Evolutionary conservation across 1,140 invertebrate species (phyloP), one percentile per base, ranked within the genome.

Genomic region (Nasonia giraulti): DNA sequence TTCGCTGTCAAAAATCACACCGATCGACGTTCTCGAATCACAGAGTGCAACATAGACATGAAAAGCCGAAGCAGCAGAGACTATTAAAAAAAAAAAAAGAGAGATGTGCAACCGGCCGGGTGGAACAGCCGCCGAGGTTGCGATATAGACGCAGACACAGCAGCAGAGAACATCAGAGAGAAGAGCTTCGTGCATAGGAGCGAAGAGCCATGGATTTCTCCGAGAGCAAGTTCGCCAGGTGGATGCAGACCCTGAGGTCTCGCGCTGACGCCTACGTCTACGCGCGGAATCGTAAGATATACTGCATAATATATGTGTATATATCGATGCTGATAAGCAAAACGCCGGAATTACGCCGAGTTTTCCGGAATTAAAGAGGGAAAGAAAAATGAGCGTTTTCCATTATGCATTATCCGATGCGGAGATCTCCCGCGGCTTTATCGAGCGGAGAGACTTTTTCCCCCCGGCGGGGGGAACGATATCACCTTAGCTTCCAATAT

Each of bases 241-340:
- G 87, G 85, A 55, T 88, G 14, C 81, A 83, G 76, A 78, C 86
- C 33, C 31, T 88, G 14, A 84, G 87, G 76, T 84, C 87, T 23
- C 86, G 87, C 31, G 80, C 81, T 68, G 86, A 87, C 20, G 85
- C 77, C 47, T 89, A 89, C 82, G 80, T 88, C 1, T 81, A 89
- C 81, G 86, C 87, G 79, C 88, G 84, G n/a, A 87, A 86, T 71
- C 77, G 88, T 89, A 87, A 89, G 88, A 87, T 44, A 40, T 40
- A 14, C 74, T 40, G 12, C 37, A 73, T 44, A 44, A 44, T 37
- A 37, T 37, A 37, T 44, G 40, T 44, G 7, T 37, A 5, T 37
- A 37, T 37, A 37, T 37, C 2, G 33, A 37, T 44, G 40, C 7
- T 3, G 50, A 55, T 55, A 20, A 14, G 17, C 50, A 55, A 55